Base-by-base conservation (phyloP, 64 coral and sea anemone genomes). In the Montipora sp. region DNA sequence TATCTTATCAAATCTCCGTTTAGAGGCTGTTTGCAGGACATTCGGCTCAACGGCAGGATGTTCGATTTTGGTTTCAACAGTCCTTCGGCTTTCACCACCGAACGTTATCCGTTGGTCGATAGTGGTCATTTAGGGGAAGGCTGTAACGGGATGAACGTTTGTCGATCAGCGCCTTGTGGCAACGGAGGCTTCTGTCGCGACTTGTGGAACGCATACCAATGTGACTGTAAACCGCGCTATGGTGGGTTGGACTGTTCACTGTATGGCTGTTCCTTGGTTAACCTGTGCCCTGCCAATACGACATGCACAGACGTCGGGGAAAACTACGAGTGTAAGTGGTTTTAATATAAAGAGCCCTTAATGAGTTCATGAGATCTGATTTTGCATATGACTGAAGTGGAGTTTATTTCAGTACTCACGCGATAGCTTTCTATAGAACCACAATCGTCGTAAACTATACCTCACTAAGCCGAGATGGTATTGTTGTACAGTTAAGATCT, bases 11-110 rank as follows among this genome's bases (percentile, higher is more conserved):
- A 49, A 48, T 59, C 69, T 55, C 51, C 92, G 14, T 79, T 98
- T 19, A 89, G 92, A 24, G 95, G 95, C 7, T 98, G 95, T 83
- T 46, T 98, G 27, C 95, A 98, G 71, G 92, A 98, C 84, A 66
- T 80, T 51, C 88, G 84, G 13, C 89, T 98, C 16, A 94, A 92
- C 83, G 84, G 89, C 48, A 94, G 74, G 78, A 80, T 98, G 70
- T 94, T 98, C 74, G 83, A 94, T 75, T 92, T 98, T 85, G 47
- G 16, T 18, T 94, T 83, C 51, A 19, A 21, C 19, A 14, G 51
- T 18, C 55, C 48, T 61, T 75, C 93, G 50, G 74, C 53, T 46
- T 77, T 73, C 69, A 77, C 72, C 48, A 77, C 18, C 19, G 71
- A 59, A 20, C 70, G 23, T 55, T 88, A 48, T 73, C n/a, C 3